phyloP scores from a whole-genome alignment of 2,113 vertebrate species.

The Cyrtonyx montezumae region DNA sequence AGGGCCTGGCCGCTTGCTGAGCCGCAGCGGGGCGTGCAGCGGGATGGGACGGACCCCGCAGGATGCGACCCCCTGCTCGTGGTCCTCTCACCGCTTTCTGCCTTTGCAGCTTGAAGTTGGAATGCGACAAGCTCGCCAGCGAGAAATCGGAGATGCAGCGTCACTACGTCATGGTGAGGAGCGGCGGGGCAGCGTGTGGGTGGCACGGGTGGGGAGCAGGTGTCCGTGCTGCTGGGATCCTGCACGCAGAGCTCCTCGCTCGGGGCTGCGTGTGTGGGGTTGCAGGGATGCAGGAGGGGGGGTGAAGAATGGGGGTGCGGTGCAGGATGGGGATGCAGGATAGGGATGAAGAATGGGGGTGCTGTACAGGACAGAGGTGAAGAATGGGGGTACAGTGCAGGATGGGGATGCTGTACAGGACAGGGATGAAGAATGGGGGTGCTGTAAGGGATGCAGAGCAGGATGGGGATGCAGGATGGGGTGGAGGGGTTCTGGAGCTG shows the following conservation, averaged over 20 bases:
- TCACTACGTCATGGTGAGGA: slow-evolving; percentile 96
- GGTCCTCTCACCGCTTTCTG: slow-evolving; percentile 4
- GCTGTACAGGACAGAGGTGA: no score
- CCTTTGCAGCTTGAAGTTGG: slow-evolving; percentile 91
- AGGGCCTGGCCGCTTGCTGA: neutral
- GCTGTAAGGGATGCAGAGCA: no score
- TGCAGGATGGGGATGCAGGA: no score
- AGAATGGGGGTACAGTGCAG: no score
- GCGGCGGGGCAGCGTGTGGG: fast-evolving
- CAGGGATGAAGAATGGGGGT: no score
- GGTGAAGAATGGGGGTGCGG: no score
- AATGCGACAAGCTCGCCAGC: slow-evolving; percentile 97
- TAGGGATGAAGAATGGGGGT: no score
- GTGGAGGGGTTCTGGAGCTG: neutral
- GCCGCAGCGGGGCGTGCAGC: neutral
- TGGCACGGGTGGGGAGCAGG: neutral
- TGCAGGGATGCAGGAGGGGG: no score
- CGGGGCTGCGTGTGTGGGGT: neutral
- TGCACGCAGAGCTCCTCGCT: fast-evolving
- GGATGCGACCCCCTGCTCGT: neutral
- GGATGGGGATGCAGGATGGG: no score
- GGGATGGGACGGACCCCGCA: neutral
- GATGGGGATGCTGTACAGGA: no score
- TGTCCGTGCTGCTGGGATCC: neutral
- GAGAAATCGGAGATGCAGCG: slow-evolving; percentile 99